Evolutionary conservation across 92 coral and sea anemone species (phyloP), one percentile per base, ranked within the genome.

Genomic region (Parazoanthus atlanticus): DNA sequence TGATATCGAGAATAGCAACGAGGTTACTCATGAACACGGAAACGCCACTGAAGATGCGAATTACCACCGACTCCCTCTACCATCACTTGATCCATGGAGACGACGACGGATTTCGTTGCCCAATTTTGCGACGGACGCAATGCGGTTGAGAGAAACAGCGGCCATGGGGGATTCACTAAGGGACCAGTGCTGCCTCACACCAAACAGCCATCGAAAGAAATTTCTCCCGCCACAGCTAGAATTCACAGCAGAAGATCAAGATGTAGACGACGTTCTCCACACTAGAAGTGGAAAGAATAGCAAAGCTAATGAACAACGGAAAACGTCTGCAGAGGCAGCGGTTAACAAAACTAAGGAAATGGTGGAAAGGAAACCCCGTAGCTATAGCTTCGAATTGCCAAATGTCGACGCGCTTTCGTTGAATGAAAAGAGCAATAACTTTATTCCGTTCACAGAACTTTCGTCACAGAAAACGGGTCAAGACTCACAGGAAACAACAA

Each of bases 331-430:
- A 46, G 78, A 70, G 1, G 40, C 41, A 34, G 32, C 31, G 3
- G 40, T 40, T 43, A 19, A n/a, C 15, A 84, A 19, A 43, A 70
- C 13, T 6, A 8, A 23, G 6, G 40, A 69, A 43, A 23, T 4
- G 9, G 28, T 26, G 25, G 87, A 70, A 9, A 25, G 67, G 29
- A 84, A 84, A 43, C 87, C 66, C 6, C 87, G 87, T 12, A 84
- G 87, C 74, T 16, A 29, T 16, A 84, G 87, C 77, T 84, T 84
- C 15, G 78, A 84, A 5, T 41, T 84, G 77, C 87, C 78, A 26
- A 47, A 84, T 31, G 78, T 84, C 15, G 41, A 30, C 3, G 32
- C 31, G 31, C 25, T 83, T 32, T 67, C 86, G 13, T 58, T 70
- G 74, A 31, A 84, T 47, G 87, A 84, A 84, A 47, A 43, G 17